A percentile compares a stretch with the other conserved stretches of the same genome.
Evolutionary conservation across 1,140 invertebrate species (phyloP).

Genomic region (Macrobrachium rosenbergii): DNA sequence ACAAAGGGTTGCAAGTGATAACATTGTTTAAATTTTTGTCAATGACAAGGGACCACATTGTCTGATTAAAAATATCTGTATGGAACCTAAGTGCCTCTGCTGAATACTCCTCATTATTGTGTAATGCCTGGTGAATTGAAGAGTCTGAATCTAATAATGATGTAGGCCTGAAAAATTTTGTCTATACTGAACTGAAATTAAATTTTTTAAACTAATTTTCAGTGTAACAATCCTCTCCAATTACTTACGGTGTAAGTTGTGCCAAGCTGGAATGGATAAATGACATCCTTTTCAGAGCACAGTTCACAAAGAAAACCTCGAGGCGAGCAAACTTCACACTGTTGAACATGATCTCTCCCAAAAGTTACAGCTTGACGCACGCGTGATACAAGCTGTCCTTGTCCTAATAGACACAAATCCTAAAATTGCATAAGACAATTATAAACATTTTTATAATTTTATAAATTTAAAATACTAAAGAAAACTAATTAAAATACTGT

Average conservation of each 20-base stretch:
- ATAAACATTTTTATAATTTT: neutral
- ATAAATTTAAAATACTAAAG: neutral
- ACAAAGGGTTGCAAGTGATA: no score
- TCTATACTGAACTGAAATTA: conserved; percentile 5
- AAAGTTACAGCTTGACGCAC: conserved; percentile 52
- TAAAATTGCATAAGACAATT: conserved; percentile 2
- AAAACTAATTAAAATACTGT: neutral
- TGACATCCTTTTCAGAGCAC: conserved; percentile 47
- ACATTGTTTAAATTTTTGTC: no score
- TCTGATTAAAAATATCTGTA: no score
- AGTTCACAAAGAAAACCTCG: conserved; percentile 52
- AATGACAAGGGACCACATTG: no score
- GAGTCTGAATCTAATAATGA: no score
- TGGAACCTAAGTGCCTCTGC: no score
- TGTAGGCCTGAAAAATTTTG: neutral
- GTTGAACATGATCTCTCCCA: conserved; percentile 33
- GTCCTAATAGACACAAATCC: conserved; percentile 38
- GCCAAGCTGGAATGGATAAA: conserved; percentile 56
- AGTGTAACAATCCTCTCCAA: no score
- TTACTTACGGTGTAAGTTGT: conserved; percentile 55
- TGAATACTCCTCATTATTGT: no score
- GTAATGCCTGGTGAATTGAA: no score
- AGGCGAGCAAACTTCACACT: conserved; percentile 51
- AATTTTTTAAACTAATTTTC: no score
- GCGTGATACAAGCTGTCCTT: conserved; percentile 31